phyloP scores from a whole-genome alignment of 2,113 vertebrate genomes.

The Panthera leo region DNA sequence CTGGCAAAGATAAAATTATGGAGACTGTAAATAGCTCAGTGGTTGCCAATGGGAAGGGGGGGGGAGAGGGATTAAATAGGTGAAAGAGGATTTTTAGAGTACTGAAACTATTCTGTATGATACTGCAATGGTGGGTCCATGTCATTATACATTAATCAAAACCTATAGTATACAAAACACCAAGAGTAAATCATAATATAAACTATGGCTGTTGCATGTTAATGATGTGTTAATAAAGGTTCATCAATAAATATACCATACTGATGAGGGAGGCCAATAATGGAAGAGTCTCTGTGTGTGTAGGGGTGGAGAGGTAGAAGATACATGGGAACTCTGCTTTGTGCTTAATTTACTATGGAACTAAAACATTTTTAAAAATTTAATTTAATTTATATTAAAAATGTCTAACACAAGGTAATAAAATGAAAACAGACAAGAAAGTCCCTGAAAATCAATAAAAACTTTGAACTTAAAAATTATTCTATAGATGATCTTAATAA shows the following conservation, averaged over 20 bases:
- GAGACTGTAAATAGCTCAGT: background rate
- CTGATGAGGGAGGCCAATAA: too few species aligned
- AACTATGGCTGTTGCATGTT: background rate
- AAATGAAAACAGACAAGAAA: background rate
- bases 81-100: background rate
- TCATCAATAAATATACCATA: too few species aligned
- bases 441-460: background rate
- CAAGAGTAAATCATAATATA: background rate
- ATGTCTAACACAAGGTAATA: background rate
- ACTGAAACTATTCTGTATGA: background rate
- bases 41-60: background rate
- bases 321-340: background rate
- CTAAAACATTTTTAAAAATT: background rate
- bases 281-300: too few species aligned
- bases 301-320: too few species aligned
- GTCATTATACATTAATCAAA: background rate
- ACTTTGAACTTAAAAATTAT: background rate
- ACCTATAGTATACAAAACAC: background rate
- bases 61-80: background rate
- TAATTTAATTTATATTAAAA: too few species aligned
- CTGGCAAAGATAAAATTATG: background rate
- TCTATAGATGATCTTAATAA: background rate
- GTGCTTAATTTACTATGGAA: background rate
- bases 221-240: background rate
- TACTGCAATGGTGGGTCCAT: background rate